Base-by-base conservation (phyloP, 2,797 vertebrate species). In the Choloepus didactylus region DNA sequence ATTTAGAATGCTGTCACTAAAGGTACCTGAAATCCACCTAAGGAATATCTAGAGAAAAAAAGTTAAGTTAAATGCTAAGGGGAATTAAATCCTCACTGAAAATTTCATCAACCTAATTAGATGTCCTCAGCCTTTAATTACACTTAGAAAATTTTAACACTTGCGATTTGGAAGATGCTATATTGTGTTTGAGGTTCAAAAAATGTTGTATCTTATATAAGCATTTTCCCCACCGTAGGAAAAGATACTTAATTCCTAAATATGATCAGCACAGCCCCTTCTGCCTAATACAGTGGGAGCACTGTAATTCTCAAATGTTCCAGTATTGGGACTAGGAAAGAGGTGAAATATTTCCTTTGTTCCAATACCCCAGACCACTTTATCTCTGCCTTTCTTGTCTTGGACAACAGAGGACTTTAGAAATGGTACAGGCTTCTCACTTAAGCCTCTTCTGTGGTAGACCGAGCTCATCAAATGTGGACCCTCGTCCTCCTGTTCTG, bases 81-180 rank as follows among this genome's bases (percentile, higher is more conserved):
- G 91, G 60, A 96, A 93, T 91, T 15, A 96, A 97, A 94, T 97
- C 73, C 59, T 59, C 5, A 23, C 73, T 97, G 94, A 92, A 98
- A 98, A 86, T 92, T 92, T 91, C 23, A 82, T 77, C 91, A 92
- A 77, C 64, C 95, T 97, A 96, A 96, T 97, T 97, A 97, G 85
- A 96, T 96, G 85, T 81, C 14, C 84, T 54, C 93, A 89, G 54
- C 21, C 49, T 97, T 97, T 96, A 95, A 97, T 96, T 97, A 72
- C 18, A 81, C 83, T 60, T 97, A 91, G 81, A 95, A 93, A 89
- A 81, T 89, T 93, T 85, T 62, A 87, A 67, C 54, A 38, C 81
- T 81, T 70, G 88, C 95, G 91, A 91, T 95, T 81, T 85, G 12
- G 54, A 95, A 94, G 95, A 54, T 67, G 56, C 23, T 81, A 10